Evolutionary conservation across 2,888 invertebrate species (phyloP).

Genomic region (Watsonalla binaria): DNA sequence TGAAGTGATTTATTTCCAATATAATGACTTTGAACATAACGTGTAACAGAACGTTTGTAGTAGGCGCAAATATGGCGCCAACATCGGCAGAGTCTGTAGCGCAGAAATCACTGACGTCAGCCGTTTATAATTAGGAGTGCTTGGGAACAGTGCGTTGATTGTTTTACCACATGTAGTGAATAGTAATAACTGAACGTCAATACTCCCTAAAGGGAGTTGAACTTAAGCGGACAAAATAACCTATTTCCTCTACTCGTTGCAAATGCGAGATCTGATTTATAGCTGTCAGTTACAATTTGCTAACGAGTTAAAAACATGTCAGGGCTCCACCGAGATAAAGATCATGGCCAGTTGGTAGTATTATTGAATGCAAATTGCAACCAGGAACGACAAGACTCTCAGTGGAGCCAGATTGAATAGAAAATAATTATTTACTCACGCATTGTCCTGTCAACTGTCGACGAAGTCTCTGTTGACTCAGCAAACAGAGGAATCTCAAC

Average conservation of each 20-base stretch:
- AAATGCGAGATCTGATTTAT: slow-evolving; percentile 49
- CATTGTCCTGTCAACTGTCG: slow-evolving; percentile 53
- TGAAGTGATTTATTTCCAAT: slow-evolving; percentile 61
- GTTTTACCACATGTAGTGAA: slow-evolving; percentile 16
- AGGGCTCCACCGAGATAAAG: slow-evolving; percentile 55
- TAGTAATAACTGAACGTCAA: slow-evolving; percentile 11
- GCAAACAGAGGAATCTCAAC: slow-evolving; percentile 35
- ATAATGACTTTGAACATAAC: slow-evolving; percentile 39
- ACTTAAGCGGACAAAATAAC: slow-evolving; percentile 20
- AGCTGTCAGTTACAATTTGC: slow-evolving; percentile 67
- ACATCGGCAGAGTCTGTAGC: slow-evolving; percentile 48
- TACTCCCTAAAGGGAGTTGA: not conserved
- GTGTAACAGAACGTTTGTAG: slow-evolving; percentile 57
- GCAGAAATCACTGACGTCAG: slow-evolving; percentile 56
- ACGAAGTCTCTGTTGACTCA: slow-evolving; percentile 24
- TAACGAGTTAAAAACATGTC: slow-evolving; percentile 66
- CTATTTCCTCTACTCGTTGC: slow-evolving; percentile 27
- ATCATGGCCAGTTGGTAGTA: slow-evolving; percentile 49
- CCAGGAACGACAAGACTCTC: slow-evolving; percentile 38
- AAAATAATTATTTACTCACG: slow-evolving; percentile 59
- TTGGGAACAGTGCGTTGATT: slow-evolving; percentile 30
- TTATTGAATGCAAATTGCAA: slow-evolving; percentile 68
- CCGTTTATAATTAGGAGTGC: slow-evolving; percentile 26
- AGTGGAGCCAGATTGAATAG: slow-evolving; percentile 43
- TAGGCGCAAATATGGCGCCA: slow-evolving; percentile 67